phyloP scores from a whole-genome alignment of 2,113 vertebrate species.

The Aepyceros melampus region DNA sequence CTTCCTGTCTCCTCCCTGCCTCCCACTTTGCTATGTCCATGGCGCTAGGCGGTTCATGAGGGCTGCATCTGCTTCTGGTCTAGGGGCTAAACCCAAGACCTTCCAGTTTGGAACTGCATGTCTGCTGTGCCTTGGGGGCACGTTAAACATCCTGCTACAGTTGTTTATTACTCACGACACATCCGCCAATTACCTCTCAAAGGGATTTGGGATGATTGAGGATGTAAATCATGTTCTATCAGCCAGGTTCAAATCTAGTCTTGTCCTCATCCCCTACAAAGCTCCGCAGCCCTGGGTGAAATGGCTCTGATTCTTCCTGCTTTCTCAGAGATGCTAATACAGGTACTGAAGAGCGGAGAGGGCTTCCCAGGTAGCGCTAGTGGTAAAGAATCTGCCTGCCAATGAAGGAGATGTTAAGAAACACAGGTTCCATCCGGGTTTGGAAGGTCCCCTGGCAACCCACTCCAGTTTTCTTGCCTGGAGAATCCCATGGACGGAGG shows the following conservation, averaged over 20 bases:
- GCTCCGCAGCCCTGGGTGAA: background rate
- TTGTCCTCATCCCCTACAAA: background rate
- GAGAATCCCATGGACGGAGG: background rate
- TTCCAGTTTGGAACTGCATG: background rate
- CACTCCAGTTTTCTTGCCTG: background rate
- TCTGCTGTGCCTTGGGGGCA: background rate
- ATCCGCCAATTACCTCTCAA: background rate
- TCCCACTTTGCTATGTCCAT: rapidly evolving
- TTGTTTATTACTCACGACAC: background rate
- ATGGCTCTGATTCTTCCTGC: background rate
- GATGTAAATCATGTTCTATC: background rate
- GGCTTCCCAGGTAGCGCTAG: background rate
- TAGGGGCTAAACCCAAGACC: rapidly evolving
- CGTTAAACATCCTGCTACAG: background rate
- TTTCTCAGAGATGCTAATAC: background rate
- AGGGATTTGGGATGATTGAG: background rate
- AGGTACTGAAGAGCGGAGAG: background rate
- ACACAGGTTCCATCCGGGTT: background rate
- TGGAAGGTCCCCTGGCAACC: background rate
- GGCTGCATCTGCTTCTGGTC: background rate
- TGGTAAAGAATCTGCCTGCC: background rate
- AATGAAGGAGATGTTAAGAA: background rate
- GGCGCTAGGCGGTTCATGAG: background rate
- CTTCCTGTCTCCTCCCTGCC: background rate
- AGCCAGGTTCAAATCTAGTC: background rate